Percentiles rank a stretch among this genome's conserved stretches.
Evolutionary conservation across 2,888 invertebrate genomes (phyloP).

Genomic region (Thysanoteuthis rhombus): DNA sequence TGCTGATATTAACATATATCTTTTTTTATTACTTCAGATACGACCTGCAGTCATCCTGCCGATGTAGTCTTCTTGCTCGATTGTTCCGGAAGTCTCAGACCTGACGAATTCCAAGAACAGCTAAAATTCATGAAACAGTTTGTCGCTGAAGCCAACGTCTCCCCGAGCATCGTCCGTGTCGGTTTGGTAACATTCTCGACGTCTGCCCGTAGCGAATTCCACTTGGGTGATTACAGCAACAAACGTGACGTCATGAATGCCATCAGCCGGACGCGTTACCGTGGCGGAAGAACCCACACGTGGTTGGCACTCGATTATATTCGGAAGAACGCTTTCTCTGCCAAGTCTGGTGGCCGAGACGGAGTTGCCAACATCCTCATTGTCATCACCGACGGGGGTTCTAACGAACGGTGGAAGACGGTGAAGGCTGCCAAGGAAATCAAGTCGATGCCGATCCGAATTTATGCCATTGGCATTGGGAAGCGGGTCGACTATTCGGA

Average conservation of each 20-base stretch:
- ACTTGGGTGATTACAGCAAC: neutral
- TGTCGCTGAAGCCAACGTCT: neutral
- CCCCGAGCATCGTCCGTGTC: neutral
- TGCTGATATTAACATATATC: neutral
- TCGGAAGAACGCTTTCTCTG: neutral
- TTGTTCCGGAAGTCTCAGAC: constrained; percentile 14
- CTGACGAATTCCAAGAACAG: constrained; percentile 16
- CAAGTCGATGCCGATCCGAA: neutral
- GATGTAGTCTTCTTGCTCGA: constrained; percentile 20
- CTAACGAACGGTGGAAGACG: neutral
- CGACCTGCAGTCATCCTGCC: constrained; percentile 1
- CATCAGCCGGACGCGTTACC: constrained; percentile 1
- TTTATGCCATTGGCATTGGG: constrained; percentile 15
- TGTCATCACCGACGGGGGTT: constrained; percentile 19
- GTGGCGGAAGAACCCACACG: constrained; percentile 1
- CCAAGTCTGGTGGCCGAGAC: neutral
- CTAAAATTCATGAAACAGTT: neutral
- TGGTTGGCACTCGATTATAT: neutral
- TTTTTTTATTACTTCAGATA: neutral
- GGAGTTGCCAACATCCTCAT: constrained; percentile 1
- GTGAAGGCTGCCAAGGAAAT: neutral
- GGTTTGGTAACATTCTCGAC: constrained; percentile 26
- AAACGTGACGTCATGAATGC: constrained; percentile 18
- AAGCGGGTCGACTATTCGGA: neutral
- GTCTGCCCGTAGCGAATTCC: neutral